Conservation (phyloP, 1,140 invertebrate genomes). For the Caenorhabditis remanei region DNA sequence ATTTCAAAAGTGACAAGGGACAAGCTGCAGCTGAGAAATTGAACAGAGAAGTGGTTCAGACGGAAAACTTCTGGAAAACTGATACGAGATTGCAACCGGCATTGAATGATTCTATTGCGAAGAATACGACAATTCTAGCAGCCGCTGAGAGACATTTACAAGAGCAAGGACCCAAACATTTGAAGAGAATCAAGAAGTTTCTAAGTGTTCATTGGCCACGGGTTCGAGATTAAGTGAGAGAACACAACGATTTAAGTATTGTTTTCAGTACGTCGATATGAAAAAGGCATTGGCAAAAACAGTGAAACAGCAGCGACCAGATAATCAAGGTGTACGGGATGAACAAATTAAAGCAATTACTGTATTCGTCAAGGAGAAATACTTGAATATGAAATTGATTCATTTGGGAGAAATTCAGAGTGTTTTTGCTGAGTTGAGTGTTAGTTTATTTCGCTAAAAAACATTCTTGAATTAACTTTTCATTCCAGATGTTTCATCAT, state of each 20-base stretch:
- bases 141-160: slow-evolving; percentile 21
- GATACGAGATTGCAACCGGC: slow-evolving; percentile 39
- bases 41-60: slow-evolving; percentile 11
- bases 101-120: slow-evolving; percentile 11
- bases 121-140: not conserved
- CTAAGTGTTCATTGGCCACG: not conserved
- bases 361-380: not conserved
- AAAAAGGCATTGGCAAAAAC: not conserved
- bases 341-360: not conserved
- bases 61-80: slow-evolving; percentile 18
- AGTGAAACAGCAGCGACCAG: not conserved
- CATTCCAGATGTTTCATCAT: not conserved
- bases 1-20: not conserved
- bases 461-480: not conserved
- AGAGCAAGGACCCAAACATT: not conserved
- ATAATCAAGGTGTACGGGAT: not conserved
- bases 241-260: too few relatives aligned
- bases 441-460: not conserved
- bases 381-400: not conserved
- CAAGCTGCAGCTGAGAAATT: slow-evolving; percentile 19
- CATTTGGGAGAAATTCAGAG: slow-evolving; percentile 33
- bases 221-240: not conserved
- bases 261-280: slow-evolving; percentile 31
- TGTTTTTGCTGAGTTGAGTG: slow-evolving; percentile 17
- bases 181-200: slow-evolving; percentile 8